A percentile compares a stretch with the other conserved stretches of the same genome.
phyloP scores from a whole-genome alignment of 2,113 vertebrate species.

The Hucho hucho region DNA sequence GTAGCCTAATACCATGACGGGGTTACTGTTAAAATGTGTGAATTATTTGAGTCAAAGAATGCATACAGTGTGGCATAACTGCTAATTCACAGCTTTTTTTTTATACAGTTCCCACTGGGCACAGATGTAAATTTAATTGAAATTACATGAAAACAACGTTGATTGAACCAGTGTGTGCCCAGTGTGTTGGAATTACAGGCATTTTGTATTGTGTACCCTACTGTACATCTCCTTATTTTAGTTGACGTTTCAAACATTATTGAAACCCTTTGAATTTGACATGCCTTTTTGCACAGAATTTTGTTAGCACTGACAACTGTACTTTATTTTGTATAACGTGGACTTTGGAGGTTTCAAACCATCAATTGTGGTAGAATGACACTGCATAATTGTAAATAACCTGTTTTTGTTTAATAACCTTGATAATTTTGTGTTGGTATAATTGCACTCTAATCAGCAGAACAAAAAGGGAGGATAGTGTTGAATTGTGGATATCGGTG shows the following conservation, averaged over 20 bases:
- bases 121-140: too few species aligned
- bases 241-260: neutral
- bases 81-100: neutral
- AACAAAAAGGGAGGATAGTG: slow-evolving; percentile 69
- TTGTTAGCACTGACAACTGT: slow-evolving; percentile 40
- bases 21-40: slow-evolving; percentile 2
- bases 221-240: too few species aligned
- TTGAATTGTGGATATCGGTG: slow-evolving; percentile 55
- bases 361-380: neutral
- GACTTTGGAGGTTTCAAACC: neutral
- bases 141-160: too few species aligned
- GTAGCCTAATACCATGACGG: neutral
- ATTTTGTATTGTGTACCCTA: too few species aligned
- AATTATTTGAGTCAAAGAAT: slow-evolving; percentile 21
- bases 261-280: slow-evolving; percentile 14
- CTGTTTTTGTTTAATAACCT: slow-evolving; percentile 66
- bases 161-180: too few species aligned
- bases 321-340: slow-evolving; percentile 17
- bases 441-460: slow-evolving; percentile 61
- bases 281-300: slow-evolving; percentile 53
- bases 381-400: slow-evolving; percentile 67
- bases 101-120: neutral
- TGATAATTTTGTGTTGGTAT: slow-evolving; percentile 61
- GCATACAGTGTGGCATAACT: slow-evolving; percentile 40
- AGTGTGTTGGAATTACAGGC: neutral